These are phyloP conservation scores for Nemotelus pantherinus DNA, from an alignment of 2,888 invertebrate genomes.

Conservation along the genomic window DNA sequence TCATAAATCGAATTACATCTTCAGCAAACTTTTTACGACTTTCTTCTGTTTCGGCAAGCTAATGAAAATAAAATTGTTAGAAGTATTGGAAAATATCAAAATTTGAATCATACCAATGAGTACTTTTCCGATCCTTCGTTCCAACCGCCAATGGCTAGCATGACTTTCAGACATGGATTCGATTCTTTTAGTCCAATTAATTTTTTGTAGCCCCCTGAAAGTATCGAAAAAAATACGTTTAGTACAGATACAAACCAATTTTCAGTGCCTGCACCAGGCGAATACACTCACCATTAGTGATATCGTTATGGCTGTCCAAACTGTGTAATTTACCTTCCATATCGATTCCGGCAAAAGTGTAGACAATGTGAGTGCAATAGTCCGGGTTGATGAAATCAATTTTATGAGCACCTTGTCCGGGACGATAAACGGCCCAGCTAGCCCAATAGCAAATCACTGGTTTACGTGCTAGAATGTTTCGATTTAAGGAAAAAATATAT, in stretches of 20 bases:
- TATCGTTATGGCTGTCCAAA: constrained; percentile 62
- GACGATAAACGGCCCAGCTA: constrained; percentile 66
- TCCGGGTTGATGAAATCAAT: constrained; percentile 65
- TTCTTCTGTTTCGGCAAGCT: constrained; percentile 63
- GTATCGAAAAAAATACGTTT: not conserved
- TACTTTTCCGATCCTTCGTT: constrained; percentile 65
- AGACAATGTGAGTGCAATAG: constrained; percentile 68
- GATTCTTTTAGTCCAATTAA: constrained; percentile 63
- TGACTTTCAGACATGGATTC: constrained; percentile 63
- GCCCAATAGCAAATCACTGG: constrained; percentile 66
- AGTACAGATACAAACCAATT: not conserved
- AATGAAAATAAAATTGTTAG: constrained; percentile 23
- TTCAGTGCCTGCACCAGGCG: not conserved
- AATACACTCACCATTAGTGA: constrained; percentile 57
- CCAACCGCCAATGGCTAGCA: constrained; percentile 67
- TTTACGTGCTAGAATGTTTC: constrained; percentile 9
- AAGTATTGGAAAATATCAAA: not conserved
- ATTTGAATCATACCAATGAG: constrained; percentile 59
- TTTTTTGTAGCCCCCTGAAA: constrained; percentile 58
- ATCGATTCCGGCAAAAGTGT: constrained; percentile 67
- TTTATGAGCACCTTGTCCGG: constrained; percentile 62
- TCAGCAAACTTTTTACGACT: constrained; percentile 63
- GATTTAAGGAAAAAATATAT: not conserved
- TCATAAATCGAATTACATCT: constrained; percentile 63
- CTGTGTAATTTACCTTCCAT: constrained; percentile 63